These are phyloP conservation scores for Lasaia peninsularis DNA, from an alignment of 1,140 invertebrate species.

Conservation along the genomic window DNA sequence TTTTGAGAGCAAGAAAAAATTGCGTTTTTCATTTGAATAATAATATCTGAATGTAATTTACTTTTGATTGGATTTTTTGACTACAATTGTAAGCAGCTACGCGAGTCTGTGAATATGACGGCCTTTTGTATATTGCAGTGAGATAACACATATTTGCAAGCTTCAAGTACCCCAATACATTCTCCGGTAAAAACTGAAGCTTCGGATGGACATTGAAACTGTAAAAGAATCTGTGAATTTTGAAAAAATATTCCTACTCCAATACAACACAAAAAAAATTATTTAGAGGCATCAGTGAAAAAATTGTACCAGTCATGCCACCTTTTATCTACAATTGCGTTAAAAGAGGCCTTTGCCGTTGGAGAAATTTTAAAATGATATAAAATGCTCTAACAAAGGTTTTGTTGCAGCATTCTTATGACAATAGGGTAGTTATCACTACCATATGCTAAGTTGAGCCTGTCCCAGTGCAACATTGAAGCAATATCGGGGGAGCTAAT, in stretches of 20 bases:
- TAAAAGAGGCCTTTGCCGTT: neutral
- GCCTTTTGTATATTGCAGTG: neutral
- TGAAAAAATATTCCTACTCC: neutral
- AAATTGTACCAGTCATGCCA: neutral
- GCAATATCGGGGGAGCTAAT: no score
- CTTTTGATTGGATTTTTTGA: neutral
- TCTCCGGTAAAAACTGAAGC: neutral
- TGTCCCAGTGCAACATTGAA: no score
- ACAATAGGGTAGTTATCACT: no score
- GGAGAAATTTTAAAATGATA: no score
- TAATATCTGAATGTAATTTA: neutral
- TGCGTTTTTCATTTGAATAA: neutral
- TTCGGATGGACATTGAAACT: neutral
- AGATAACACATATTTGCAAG: neutral
- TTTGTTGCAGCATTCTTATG: no score
- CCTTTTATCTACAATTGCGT: neutral
- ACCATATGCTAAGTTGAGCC: no score
- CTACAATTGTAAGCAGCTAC: neutral
- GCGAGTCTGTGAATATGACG: neutral
- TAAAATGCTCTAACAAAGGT: no score
- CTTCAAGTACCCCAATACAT: neutral
- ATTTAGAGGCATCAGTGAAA: neutral
- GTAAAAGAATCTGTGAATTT: neutral
- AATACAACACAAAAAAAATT: neutral
- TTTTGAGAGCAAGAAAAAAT: neutral